Evolutionary conservation across 2,888 invertebrate species (phyloP), one percentile per base, ranked within the genome.

Genomic region (Agrilus biguttatus): DNA sequence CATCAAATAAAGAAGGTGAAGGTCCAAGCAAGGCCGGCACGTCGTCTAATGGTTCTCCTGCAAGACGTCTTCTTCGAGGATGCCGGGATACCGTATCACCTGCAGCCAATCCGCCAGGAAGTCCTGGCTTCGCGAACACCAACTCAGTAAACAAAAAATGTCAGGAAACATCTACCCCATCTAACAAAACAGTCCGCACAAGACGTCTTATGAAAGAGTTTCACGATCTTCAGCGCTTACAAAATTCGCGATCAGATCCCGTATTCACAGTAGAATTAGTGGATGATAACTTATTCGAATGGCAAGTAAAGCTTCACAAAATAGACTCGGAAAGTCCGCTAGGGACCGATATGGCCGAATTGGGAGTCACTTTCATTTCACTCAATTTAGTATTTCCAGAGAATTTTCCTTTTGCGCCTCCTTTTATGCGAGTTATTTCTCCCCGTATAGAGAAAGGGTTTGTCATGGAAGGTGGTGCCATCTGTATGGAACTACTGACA

Each of bases 401-500:
- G 58, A 88, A 87, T 62, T 89, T 89, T 58, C 89, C 89, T 36
- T 89, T 89, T 59, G 83, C 85, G 35, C 89, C 89, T 41, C 89
- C 89, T 36, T 89, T 89, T 64, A 74, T 78, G 72, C 63, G 77
- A 40, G 76, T 78, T 8, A 73, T 78, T 36, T 70, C 77, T 13
- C 77, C 77, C 2, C 65, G 74, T 45, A 74, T 78, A 50, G 77
- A 77, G 53, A 76, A 75, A 54, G 88, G 87, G 34, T 89, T 87
- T 60, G 88, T 89, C 19, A 88, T 89, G 88, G 87, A 88, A 67
- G 87, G 87, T 44, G 87, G 88, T 34, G 88, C 88, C 37, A 89
- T 89, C 57, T 87, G 87, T 60, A 88, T 89, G 87, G 88, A 89
- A 62, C 68, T 89, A 46, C 68, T 89, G 44, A 89, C 88, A 14